Evolutionary conservation across 2,888 invertebrate genomes (phyloP), one percentile per base, ranked within the genome.

Genomic region (Luperina testacea): DNA sequence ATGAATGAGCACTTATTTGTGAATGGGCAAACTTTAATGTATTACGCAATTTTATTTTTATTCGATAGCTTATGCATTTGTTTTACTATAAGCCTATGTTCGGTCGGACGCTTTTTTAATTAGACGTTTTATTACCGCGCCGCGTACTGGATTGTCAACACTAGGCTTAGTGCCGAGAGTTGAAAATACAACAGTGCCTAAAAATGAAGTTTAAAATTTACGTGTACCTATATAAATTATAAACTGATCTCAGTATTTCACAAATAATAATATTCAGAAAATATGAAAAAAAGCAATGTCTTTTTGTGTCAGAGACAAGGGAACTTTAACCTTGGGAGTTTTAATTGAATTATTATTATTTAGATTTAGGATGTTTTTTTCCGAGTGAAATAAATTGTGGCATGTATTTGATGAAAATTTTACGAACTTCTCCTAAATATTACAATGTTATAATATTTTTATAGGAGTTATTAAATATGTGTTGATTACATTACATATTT

Each of bases 241-340:
- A 70, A 61, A 67, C 38, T 63, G 79, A 79, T 79, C 79, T 79
- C 79, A 72, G 20, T 51, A 68, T n/a, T 75, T 77, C 65, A 77
- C 59, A 71, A 69, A 38, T 65, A 70, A 57, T 11, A 51, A 48
- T 76, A 15, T 59, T 51, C 27, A 53, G 11, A 11, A 48, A 32
- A 27, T 27, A 27, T 27, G 1, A 17, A 53, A 57, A n/a, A 20
- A 45, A 57, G 3, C 3, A 20, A 17, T 32, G 17, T 38, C 0
- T 4, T 73, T 48, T 63, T 70, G 15, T 42, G 17, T 51, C 20
- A 7, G 7, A 69, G 27, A 42, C 27, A 70, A 71, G 24, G 70
- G 8, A 70, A 70, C 77, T 69, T 70, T 61, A 68, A 63, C 38
- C 9, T 70, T 53, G 70, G 20, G 15, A 38, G 57, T 57, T 57